Conservation (phyloP, 2,888 invertebrate genomes). For the Phyllotreta cruciferae region DNA sequence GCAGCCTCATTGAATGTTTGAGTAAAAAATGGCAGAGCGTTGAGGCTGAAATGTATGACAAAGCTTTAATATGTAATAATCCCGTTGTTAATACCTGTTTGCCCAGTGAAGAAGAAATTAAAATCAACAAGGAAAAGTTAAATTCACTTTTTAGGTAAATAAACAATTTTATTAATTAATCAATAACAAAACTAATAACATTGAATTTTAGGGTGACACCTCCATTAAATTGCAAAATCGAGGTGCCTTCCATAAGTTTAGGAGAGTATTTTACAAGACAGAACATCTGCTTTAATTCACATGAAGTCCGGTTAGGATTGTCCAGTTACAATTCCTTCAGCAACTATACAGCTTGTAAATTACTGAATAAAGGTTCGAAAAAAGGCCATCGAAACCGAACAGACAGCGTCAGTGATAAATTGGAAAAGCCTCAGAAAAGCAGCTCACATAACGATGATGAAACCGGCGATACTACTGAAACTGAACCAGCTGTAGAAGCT, state of each 20-base stretch:
- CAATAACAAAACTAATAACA: too few species aligned
- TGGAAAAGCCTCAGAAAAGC: slow-evolving; percentile 40
- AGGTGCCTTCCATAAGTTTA: slow-evolving; percentile 75
- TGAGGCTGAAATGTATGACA: slow-evolving; percentile 52
- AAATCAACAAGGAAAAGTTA: slow-evolving; percentile 44
- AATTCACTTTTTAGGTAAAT: slow-evolving; percentile 46
- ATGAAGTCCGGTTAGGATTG: slow-evolving; percentile 74
- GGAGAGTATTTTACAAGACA: slow-evolving; percentile 80
- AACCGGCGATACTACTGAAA: slow-evolving; percentile 35
- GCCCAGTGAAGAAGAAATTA: slow-evolving; percentile 45
- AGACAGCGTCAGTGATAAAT: slow-evolving; percentile 43
- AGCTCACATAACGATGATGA: slow-evolving; percentile 33
- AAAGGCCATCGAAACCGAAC: slow-evolving; percentile 36
- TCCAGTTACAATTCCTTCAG: slow-evolving; percentile 50
- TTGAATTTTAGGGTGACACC: slow-evolving; percentile 58
- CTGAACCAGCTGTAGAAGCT: slow-evolving; percentile 34
- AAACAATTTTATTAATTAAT: slow-evolving; percentile 1
- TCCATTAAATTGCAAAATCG: slow-evolving; percentile 69
- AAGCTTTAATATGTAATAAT: slow-evolving; percentile 48
- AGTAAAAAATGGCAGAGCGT: slow-evolving; percentile 77
- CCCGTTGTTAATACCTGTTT: slow-evolving; percentile 45
- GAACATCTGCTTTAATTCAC: slow-evolving; percentile 79
- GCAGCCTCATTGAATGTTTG: slow-evolving; percentile 74
- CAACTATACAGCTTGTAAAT: slow-evolving; percentile 32
- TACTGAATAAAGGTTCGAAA: slow-evolving; percentile 35